A percentile compares a stretch with the other conserved stretches of the same genome.
Conservation (phyloP, 2,797 vertebrate genomes). For the Gymnopithys bicolor region DNA sequence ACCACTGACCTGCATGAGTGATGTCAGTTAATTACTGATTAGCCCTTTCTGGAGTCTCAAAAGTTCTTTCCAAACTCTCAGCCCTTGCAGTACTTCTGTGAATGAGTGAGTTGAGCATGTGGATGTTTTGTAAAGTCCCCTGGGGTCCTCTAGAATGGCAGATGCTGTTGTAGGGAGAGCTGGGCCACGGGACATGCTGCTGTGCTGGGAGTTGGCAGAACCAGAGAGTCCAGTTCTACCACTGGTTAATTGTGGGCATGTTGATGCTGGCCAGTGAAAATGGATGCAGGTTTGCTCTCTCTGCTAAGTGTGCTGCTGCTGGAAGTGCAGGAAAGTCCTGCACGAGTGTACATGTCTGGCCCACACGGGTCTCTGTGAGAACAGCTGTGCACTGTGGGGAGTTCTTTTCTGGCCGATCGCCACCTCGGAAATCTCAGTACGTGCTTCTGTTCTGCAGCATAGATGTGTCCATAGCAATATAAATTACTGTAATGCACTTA, state of each 20-base stretch:
- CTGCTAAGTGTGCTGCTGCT: slow-evolving; percentile 27
- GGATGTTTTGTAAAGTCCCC: slow-evolving; percentile 65
- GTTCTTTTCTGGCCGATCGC: neutral
- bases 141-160: slow-evolving; percentile 59
- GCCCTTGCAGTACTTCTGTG: slow-evolving; percentile 66
- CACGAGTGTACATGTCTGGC: neutral
- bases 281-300: slow-evolving; percentile 58
- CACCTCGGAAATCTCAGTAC: slow-evolving; percentile 23
- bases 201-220: slow-evolving; percentile 70
- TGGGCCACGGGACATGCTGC: slow-evolving; percentile 57
- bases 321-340: slow-evolving; percentile 51
- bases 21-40: slow-evolving; percentile 71
- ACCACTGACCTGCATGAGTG: slow-evolving; percentile 66
- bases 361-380: slow-evolving; percentile 16
- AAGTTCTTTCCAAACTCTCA: slow-evolving; percentile 70
- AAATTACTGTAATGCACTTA: neutral
- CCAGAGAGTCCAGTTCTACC: slow-evolving; percentile 62
- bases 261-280: slow-evolving; percentile 44
- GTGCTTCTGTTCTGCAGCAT: slow-evolving; percentile 14
- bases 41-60: slow-evolving; percentile 70
- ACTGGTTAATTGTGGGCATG: slow-evolving; percentile 48
- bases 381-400: neutral
- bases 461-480: neutral
- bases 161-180: slow-evolving; percentile 56
- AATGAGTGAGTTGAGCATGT: slow-evolving; percentile 69